Conservation (phyloP, 2,113 vertebrate species). For the Sula dactylatra region DNA sequence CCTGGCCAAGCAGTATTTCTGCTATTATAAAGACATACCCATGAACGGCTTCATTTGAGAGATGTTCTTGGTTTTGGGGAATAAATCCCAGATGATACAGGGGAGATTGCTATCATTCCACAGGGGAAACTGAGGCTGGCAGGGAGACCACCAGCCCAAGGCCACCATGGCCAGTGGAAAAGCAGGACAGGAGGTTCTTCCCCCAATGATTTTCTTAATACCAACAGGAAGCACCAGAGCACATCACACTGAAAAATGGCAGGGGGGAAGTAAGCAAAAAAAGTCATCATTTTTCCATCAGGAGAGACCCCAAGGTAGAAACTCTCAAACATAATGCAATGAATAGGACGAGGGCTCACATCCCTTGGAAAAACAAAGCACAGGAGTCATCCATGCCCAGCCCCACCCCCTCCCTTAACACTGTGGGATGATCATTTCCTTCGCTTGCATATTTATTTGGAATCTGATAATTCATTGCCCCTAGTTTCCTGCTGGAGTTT, state of each 20-base stretch:
- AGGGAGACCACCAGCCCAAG: background rate
- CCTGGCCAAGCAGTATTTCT: background rate
- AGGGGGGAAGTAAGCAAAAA: background rate
- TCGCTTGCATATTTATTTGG: constrained; percentile 38
- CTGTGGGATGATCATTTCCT: constrained; percentile 27
- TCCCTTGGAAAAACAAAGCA: background rate
- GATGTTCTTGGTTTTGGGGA: background rate
- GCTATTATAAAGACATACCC: background rate
- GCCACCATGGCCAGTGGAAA: background rate
- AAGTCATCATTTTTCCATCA: background rate
- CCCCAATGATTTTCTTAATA: background rate
- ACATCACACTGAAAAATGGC: background rate
- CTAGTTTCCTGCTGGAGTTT: constrained; percentile 56
- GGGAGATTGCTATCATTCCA: background rate
- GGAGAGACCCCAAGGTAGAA: background rate
- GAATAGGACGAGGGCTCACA: constrained; percentile 22
- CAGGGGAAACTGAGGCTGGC: background rate
- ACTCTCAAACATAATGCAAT: background rate
- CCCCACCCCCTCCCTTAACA: background rate
- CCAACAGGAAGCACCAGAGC: background rate
- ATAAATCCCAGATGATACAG: background rate
- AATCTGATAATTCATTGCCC: constrained; percentile 47
- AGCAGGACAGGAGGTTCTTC: background rate
- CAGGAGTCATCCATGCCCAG: background rate
- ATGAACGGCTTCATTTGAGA: background rate